These are phyloP conservation scores for Aythya baeri DNA, from an alignment of 2,113 vertebrate species.

Conservation along the genomic window DNA sequence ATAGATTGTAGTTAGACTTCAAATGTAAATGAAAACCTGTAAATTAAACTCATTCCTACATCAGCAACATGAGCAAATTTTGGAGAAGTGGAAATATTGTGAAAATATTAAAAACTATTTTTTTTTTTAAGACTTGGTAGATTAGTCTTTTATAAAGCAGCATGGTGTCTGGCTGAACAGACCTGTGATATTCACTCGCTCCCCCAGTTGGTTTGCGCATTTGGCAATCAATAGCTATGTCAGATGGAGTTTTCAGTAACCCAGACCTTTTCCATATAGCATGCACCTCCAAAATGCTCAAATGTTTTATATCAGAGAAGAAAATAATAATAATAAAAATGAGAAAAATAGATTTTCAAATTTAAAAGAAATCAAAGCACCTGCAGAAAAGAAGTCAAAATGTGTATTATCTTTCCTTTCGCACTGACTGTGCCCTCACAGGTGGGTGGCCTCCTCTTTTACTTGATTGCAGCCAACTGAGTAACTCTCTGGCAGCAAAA, in stretches of 20 bases:
- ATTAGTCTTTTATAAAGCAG: neutral
- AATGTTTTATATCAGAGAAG: neutral
- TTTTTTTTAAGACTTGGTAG: neutral
- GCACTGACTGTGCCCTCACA: neutral
- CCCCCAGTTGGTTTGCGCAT: neutral
- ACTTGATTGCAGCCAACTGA: neutral
- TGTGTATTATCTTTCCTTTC: neutral
- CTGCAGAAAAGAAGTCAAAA: neutral
- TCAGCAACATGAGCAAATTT: neutral
- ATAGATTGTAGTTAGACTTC: neutral
- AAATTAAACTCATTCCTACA: neutral
- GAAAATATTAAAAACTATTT: neutral
- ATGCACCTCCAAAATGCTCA: neutral
- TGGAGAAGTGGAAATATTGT: neutral
- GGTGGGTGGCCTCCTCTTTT: neutral
- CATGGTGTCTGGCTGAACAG: neutral
- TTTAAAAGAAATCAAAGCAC: neutral
- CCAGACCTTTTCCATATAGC: accelerated
- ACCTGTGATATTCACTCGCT: neutral
- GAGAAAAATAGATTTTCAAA: neutral
- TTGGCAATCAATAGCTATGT: neutral
- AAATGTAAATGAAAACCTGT: neutral
- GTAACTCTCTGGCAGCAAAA: neutral
- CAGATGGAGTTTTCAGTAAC: neutral
- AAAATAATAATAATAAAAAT: neutral